Evolutionary conservation across 2,888 invertebrate genomes (phyloP), one percentile per base, ranked within the genome.

Genomic region (Mesorhabditis spiculigera): DNA sequence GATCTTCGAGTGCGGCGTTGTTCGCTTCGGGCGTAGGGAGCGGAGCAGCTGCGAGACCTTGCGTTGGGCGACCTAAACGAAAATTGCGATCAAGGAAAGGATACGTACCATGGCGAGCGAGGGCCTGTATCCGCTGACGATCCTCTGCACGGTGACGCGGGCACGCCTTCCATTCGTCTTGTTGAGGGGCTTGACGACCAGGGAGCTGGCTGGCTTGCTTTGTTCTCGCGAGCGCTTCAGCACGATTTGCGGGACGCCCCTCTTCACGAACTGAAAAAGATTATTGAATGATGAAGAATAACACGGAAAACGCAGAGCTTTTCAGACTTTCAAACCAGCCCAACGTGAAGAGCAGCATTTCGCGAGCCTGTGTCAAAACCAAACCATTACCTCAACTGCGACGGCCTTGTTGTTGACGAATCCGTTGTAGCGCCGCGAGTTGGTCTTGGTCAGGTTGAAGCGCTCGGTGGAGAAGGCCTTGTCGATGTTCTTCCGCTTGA

Each of bases 391-490:
- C 58, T 50, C 10, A 50, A 97, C 90, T 82, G 93, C 93, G 81
- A 97, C 90, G 63, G 93, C 92, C 88, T 94, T 94, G 87, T 91
- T 92, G 88, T 95, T 94, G 82, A 96, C 91, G 82, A 96, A 88
- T 68, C 97, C 97, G 88, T 93, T 95, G 90, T 93, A 95, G 82
- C 94, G 91, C 90, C 91, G 94, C 68, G 94, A 93, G 89, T 92
- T 94, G 82, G 93, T 89, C 89, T 93, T 93, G 86, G 92, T 92
- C 88, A 97, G 90, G 89, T 97, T 97, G 89, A 92, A 93, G 50
- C 93, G 91, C 88, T 97, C 94, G 62, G 75, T 78, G 68, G 82
- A 81, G 81, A 85, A 85, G 43, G 72, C 70, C 78, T 84, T 84
- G 68, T 79, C 73, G 73, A 85, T 81, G 70, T 83, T 83, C 28